phyloP scores from a whole-genome alignment of 1,140 invertebrate genomes.

The Calycopis cecrops region DNA sequence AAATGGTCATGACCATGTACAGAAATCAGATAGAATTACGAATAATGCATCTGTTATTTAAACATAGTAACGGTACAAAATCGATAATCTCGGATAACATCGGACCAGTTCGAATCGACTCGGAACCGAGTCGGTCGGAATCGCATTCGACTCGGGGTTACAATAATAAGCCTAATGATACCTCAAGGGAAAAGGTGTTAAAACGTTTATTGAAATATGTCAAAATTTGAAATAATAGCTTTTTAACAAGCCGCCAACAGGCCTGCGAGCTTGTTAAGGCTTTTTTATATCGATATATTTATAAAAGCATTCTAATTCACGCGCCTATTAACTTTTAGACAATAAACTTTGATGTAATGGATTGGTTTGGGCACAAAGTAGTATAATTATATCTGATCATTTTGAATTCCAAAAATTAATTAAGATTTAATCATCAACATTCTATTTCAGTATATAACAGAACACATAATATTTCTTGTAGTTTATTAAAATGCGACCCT shows the following conservation, averaged over 20 bases:
- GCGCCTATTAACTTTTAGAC: constrained; percentile 6
- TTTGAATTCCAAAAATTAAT: no score
- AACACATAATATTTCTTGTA: no score
- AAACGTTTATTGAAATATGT: constrained; percentile 70
- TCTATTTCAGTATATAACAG: no score
- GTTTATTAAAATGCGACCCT: no score
- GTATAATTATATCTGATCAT: no score
- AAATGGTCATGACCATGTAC: constrained; percentile 9
- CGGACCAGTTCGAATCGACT: constrained; percentile 24
- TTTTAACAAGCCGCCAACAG: constrained; percentile 68
- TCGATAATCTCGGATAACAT: constrained; percentile 21
- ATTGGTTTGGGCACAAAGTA: no score
- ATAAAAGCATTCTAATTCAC: constrained; percentile 15
- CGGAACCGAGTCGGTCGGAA: constrained; percentile 23
- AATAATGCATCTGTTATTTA: constrained; percentile 8
- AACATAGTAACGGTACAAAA: constrained; percentile 5
- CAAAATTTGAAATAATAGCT: constrained; percentile 66
- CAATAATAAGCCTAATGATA: constrained; percentile 69
- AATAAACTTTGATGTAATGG: no score
- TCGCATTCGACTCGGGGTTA: constrained; percentile 27
- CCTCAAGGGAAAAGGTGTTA: constrained; percentile 68
- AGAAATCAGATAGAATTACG: constrained; percentile 8
- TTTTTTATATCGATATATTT: not conserved
- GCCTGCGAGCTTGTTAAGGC: constrained; percentile 11
- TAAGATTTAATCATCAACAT: no score